Percentiles rank a stretch among this genome's conserved stretches.
Conservation (phyloP, 2,888 invertebrate species). For the Oscheius myriophilus region DNA sequence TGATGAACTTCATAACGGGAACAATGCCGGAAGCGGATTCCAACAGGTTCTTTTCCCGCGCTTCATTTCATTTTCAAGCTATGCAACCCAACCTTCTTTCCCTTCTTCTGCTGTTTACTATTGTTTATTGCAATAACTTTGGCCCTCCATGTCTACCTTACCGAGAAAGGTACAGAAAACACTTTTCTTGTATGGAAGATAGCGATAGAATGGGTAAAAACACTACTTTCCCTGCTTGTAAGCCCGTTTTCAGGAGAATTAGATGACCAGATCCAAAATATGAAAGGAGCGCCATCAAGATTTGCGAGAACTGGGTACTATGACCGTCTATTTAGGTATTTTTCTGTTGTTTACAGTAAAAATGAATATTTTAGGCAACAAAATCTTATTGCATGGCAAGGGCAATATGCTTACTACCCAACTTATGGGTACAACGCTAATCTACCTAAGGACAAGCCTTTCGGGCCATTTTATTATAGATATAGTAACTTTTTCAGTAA, state of each 20-base stretch:
- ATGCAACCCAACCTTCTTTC: not conserved
- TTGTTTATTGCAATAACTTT: conserved; percentile 2
- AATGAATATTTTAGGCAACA: conserved; percentile 30
- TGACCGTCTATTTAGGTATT: conserved; percentile 43
- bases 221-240: too few species aligned
- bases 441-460: conserved; percentile 31
- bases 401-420: conserved; percentile 43
- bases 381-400: conserved; percentile 40
- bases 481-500: conserved; percentile 34
- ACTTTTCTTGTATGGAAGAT: conserved; percentile 22
- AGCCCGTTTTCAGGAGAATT: conserved; percentile 30
- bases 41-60: not conserved
- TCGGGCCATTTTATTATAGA: conserved; percentile 39
- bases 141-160: conserved; percentile 24
- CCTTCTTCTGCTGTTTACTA: not conserved
- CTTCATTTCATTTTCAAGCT: conserved; percentile 1
- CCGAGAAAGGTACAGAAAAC: conserved; percentile 9
- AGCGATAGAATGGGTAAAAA: not conserved
- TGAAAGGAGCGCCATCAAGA: conserved; percentile 41
- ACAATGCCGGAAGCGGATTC: not conserved
- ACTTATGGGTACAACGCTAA: conserved; percentile 51
- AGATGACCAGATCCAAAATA: conserved; percentile 29
- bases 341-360: too few species aligned
- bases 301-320: conserved; percentile 52
- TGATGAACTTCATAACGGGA: not conserved